A percentile compares a stretch with the other conserved stretches of the same genome.
These are phyloP conservation scores for Eudasyphora cyanicolor DNA, from an alignment of 2,888 invertebrate genomes.

Conservation along the genomic window DNA sequence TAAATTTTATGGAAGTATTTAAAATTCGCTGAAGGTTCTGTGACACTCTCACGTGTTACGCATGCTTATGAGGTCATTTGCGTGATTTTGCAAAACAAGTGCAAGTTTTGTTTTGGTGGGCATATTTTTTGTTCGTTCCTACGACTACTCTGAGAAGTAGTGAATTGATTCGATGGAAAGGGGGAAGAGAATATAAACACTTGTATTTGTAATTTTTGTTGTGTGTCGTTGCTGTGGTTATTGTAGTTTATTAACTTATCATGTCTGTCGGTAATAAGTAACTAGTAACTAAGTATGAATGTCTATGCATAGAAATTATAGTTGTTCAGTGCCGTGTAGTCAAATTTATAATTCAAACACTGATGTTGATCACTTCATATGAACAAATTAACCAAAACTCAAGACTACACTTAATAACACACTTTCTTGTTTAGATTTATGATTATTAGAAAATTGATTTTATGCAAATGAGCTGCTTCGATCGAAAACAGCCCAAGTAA, in stretches of 20 bases:
- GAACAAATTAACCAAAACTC: constrained; percentile 25
- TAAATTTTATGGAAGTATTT: constrained; percentile 63
- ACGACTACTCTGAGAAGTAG: too few species aligned
- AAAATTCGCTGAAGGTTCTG: constrained; percentile 61
- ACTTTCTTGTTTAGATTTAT: constrained; percentile 27
- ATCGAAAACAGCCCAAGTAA: not conserved
- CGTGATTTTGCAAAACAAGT: constrained; percentile 67
- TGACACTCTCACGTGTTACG: constrained; percentile 65
- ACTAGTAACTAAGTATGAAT: not conserved
- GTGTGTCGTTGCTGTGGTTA: constrained; percentile 15
- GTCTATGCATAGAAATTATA: not conserved
- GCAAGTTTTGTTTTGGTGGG: constrained; percentile 56
- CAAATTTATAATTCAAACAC: constrained; percentile 18
- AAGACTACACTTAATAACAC: constrained; percentile 1
- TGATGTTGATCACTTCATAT: constrained; percentile 3
- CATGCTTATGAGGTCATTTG: constrained; percentile 70
- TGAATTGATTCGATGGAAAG: too few species aligned
- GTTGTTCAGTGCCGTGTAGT: not conserved
- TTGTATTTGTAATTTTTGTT: constrained; percentile 43
- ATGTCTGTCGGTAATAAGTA: not conserved
- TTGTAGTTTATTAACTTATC: constrained; percentile 14
- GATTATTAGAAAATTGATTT: constrained; percentile 17
- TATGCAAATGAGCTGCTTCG: not conserved
- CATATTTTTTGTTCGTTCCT: constrained; percentile 34
- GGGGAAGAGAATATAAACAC: too few species aligned